phyloP scores from a whole-genome alignment of 2,113 vertebrate species.

The Brachyistius frenatus region DNA sequence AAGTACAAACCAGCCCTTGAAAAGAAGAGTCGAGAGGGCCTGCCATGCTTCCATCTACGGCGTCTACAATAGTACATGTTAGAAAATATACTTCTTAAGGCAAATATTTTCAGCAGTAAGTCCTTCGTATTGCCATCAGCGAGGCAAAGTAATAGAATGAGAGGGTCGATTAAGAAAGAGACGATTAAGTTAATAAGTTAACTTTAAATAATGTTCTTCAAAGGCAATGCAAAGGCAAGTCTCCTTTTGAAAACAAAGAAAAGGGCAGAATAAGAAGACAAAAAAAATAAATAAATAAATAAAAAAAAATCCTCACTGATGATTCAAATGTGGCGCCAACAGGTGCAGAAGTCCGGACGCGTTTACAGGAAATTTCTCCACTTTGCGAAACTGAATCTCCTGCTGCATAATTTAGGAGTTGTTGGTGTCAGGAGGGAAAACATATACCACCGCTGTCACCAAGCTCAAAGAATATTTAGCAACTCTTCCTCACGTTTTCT shows the following conservation, averaged over 20 bases:
- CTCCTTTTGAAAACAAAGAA: constrained; percentile 1
- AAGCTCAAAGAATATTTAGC: constrained; percentile 17
- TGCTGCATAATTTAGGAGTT: constrained; percentile 67
- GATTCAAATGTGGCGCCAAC: constrained; percentile 32
- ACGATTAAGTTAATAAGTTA: constrained; percentile 7
- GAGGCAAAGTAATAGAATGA: constrained; percentile 45
- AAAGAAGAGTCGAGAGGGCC: constrained; percentile 39
- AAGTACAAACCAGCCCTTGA: constrained; percentile 60
- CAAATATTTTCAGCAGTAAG: constrained; percentile 63
- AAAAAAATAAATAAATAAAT: constrained; percentile 8
- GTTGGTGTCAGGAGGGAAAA: constrained; percentile 35
- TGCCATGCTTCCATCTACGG: constrained; percentile 61
- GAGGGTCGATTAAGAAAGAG: constrained; percentile 36
- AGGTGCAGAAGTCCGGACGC: not conserved
- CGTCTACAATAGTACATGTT: constrained; percentile 51
- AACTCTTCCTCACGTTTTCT: constrained; percentile 9
- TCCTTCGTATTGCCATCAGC: constrained; percentile 56
- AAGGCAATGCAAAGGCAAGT: constrained; percentile 68
- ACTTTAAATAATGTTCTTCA: constrained; percentile 74
- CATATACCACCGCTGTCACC: not conserved
- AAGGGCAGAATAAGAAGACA: not conserved
- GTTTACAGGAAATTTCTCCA: constrained; percentile 30
- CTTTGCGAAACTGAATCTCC: constrained; percentile 44
- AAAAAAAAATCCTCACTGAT: not conserved
- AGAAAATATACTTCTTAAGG: constrained; percentile 76